phyloP scores from a whole-genome alignment of 2,797 vertebrate genomes.

The Hippoglossus hippoglossus region DNA sequence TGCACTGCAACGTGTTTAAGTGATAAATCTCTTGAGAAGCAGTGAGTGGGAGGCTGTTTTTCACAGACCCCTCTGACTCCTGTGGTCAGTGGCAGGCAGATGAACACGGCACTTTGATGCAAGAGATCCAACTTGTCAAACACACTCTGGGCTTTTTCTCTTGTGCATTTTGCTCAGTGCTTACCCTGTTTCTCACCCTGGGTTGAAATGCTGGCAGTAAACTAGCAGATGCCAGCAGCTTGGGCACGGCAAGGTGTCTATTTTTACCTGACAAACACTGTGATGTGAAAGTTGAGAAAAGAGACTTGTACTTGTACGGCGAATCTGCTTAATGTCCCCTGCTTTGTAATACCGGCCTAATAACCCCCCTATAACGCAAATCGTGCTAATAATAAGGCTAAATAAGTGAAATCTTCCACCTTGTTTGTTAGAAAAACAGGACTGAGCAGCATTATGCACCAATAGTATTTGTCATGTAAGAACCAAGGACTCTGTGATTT shows the following conservation, averaged over 20 bases:
- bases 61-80: constrained; percentile 75
- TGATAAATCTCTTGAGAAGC: constrained; percentile 63
- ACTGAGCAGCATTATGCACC: not conserved
- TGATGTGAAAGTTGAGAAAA: constrained; percentile 51
- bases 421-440: not conserved
- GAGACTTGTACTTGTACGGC: constrained; percentile 22
- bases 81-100: constrained; percentile 64
- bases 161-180: constrained; percentile 45
- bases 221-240: constrained; percentile 32
- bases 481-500: constrained; percentile 31
- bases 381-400: not conserved
- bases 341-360: constrained; percentile 7
- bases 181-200: constrained; percentile 59
- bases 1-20: constrained; percentile 43
- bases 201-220: constrained; percentile 42
- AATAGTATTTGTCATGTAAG: constrained; percentile 16
- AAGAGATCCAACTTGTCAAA: constrained; percentile 54
- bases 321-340: constrained; percentile 16
- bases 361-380: not conserved
- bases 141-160: constrained; percentile 45
- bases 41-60: constrained; percentile 73
- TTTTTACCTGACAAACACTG: constrained; percentile 62
- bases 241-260: constrained; percentile 44
- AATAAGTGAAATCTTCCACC: not conserved
- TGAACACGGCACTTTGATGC: constrained; percentile 64